A percentile compares a stretch with the other conserved stretches of the same genome.
Conservation (phyloP, 2,888 invertebrate species). For the Tinea semifulvella region DNA sequence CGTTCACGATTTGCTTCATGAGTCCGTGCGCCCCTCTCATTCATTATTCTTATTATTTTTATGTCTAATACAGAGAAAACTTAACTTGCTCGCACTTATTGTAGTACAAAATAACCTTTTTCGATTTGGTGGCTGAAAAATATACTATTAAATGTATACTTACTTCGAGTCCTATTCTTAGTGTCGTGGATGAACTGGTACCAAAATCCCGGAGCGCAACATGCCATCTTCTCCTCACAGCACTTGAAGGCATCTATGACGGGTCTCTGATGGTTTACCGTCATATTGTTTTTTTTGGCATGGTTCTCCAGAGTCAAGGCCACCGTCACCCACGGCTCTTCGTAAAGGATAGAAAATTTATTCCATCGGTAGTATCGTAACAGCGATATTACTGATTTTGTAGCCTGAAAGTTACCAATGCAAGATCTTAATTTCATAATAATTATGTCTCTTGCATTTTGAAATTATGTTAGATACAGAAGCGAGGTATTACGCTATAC, state of each 20-base stretch:
- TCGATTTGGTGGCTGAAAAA: not conserved
- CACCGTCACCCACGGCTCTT: slow-evolving; percentile 83
- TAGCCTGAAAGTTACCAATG: slow-evolving; percentile 73
- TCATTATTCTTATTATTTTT: too few species aligned
- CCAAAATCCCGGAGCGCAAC: slow-evolving; percentile 84
- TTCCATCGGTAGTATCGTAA: slow-evolving; percentile 93
- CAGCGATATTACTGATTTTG: slow-evolving; percentile 92
- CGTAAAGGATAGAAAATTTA: slow-evolving; percentile 90
- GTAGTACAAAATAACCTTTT: too few species aligned
- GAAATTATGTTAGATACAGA: too few species aligned
- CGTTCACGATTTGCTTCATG: too few species aligned
- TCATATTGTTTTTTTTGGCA: slow-evolving; percentile 81
- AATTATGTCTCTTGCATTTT: too few species aligned
- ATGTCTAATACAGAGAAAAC: too few species aligned
- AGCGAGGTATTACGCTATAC: too few species aligned
- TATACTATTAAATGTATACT: slow-evolving; percentile 35
- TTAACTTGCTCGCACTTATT: too few species aligned
- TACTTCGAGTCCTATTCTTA: slow-evolving; percentile 85
- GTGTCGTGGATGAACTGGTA: slow-evolving; percentile 86
- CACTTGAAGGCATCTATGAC: slow-evolving; percentile 79
- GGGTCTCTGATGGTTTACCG: slow-evolving; percentile 79
- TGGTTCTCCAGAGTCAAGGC: slow-evolving; percentile 82
- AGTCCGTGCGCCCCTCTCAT: too few species aligned
- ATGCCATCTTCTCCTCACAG: slow-evolving; percentile 77
- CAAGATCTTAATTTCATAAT: too few species aligned